phyloP scores from a whole-genome alignment of 1,140 invertebrate genomes.

The Drosophila asahinai region DNA sequence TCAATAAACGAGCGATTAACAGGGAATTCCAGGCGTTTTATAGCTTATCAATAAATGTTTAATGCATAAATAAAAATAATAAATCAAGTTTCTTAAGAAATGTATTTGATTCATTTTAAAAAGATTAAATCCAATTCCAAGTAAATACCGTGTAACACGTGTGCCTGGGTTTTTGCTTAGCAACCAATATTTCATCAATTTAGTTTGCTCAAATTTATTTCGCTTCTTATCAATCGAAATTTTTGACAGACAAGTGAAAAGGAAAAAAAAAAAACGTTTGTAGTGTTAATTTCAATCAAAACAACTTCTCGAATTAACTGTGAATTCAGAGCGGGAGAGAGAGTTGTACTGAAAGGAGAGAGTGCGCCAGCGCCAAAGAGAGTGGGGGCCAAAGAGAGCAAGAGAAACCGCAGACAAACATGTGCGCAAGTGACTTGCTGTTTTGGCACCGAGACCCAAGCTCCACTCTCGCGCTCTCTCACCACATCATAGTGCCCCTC shows the following conservation, averaged over 20 bases:
- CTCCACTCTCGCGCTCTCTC: conserved; percentile 20
- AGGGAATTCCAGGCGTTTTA: neutral
- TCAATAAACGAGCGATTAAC: neutral
- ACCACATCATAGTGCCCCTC: neutral
- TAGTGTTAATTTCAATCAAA: conserved; percentile 73
- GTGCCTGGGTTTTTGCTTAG: conserved; percentile 9
- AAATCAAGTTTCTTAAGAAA: neutral
- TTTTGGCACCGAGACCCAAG: conserved; percentile 48
- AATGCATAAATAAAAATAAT: neutral
- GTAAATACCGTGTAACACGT: conserved; percentile 4
- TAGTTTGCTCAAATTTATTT: conserved; percentile 25
- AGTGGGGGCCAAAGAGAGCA: conserved; percentile 10
- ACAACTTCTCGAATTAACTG: conserved; percentile 60
- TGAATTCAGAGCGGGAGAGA: conserved; percentile 11
- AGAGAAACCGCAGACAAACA: conserved; percentile 43
- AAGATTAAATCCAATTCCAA: conserved; percentile 1
- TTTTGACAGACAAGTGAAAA: conserved; percentile 15
- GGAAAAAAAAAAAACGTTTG: conserved; percentile 2
- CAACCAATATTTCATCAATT: conserved; percentile 7
- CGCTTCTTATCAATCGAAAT: conserved; percentile 33
- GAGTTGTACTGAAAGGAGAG: conserved; percentile 22
- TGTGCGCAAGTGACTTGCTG: conserved; percentile 80
- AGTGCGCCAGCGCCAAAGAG: conserved; percentile 16
- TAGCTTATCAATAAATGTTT: neutral
- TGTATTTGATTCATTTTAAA: neutral